Conservation (phyloP, 2,113 vertebrate species). For the Bos taurus region ARS-UCD2.0 NC_037333.1:112462501-112463000, state of each 20-base stretch:
- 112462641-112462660: not conserved
- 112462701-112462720: not conserved
- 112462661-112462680: not conserved
- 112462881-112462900: not conserved
- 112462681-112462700: not conserved
- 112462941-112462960: not conserved
- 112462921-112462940: not conserved
- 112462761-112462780: not conserved
- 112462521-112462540: not conserved
- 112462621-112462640: not conserved
- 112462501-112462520: not conserved
- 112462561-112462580: not conserved
- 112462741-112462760: not conserved
- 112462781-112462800: not conserved
- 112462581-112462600: not conserved
- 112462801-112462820: not conserved
- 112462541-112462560: not conserved
- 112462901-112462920: not conserved
- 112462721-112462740: not conserved
- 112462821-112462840: not conserved
- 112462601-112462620: not conserved
- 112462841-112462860: not conserved
- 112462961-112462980: not conserved
- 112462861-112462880: not conserved
- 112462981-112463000: not conserved